Percentiles rank a stretch among this genome's conserved stretches.
Evolutionary conservation across 92 coral and sea anemone species (phyloP).

Genomic region (Montipora capitata): DNA sequence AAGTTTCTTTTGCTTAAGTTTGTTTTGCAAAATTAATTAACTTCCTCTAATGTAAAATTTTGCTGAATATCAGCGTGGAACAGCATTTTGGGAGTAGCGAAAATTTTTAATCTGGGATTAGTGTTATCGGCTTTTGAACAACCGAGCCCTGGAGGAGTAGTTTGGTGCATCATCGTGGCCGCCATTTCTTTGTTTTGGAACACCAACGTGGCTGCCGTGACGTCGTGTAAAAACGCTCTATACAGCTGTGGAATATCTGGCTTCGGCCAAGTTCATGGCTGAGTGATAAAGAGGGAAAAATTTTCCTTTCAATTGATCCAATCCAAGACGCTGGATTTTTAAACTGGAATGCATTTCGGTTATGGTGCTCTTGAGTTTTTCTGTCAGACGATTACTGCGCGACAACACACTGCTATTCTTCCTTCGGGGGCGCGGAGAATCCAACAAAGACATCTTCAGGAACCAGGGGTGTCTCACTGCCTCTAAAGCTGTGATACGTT

Average conservation of each 20-base stretch:
- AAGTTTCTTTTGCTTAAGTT: too few relatives aligned
- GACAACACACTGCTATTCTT: slow-evolving; percentile 47
- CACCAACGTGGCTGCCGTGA: background rate
- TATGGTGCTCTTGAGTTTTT: slow-evolving; percentile 82
- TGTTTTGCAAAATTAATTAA: too few relatives aligned
- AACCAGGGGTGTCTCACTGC: slow-evolving; percentile 84
- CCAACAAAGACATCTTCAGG: slow-evolving; percentile 25
- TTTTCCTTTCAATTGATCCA: slow-evolving; percentile 79
- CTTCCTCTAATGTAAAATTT: too few relatives aligned
- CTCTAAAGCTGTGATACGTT: slow-evolving; percentile 85
- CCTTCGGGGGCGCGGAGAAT: slow-evolving; percentile 51
- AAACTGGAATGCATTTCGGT: slow-evolving; percentile 85
- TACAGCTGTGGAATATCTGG: slow-evolving; percentile 17
- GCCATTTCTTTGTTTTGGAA: too few relatives aligned
- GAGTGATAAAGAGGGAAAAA: slow-evolving; percentile 91
- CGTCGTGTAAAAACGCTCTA: background rate
- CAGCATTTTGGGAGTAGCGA: too few relatives aligned
- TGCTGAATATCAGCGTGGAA: too few relatives aligned
- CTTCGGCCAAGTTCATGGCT: slow-evolving; percentile 82
- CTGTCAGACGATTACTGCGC: slow-evolving; percentile 35
- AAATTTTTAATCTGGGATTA: too few relatives aligned
- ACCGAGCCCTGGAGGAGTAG: too few relatives aligned
- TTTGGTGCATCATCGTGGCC: too few relatives aligned
- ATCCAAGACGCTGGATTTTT: slow-evolving; percentile 79
- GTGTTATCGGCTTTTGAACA: too few relatives aligned